Base-by-base conservation (phyloP, 2,797 vertebrate genomes). In the Trichosurus vulpecula region DNA sequence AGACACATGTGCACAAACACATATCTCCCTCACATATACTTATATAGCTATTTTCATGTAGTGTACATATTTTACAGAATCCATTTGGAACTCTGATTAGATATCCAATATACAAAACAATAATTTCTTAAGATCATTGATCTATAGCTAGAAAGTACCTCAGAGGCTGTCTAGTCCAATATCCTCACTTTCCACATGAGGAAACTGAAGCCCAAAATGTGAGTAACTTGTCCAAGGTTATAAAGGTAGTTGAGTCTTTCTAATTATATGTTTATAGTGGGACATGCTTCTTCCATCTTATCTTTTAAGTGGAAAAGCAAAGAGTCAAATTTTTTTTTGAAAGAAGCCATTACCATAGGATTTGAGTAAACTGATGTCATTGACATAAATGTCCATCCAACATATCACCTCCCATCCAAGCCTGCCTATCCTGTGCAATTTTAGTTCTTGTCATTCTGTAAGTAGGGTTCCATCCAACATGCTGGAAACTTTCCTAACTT, bases 21-120 rank as follows among this genome's bases (percentile, higher is more conserved):
- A 10, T 47, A 81, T 47, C 8, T 81, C 41, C 2, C 41, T 47
- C 22, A 47, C 19, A 25, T 81, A 47, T 61, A 61, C 12, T 12
- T 35, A 61, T 0, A 41, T 74, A 74, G 19, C 6, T 25, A 25
- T 74, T n/a, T 66, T 66, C 19, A 66, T n/a, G 35, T 19, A 19
- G 6, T 66, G 16, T 8, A 96, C 90, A 66, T 52, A 96, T 97
- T 97, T 98, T 95, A 96, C 29, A 91, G 96, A 96, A 96, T 66
- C 95, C 0, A 0, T 94, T 95, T 97, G 90, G 93, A 97, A 98
- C 95, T 87, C 41, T 87, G 89, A 97, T 97, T 94, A 96, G 94
- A 52, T 96, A 95, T 91, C 90, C 52, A 95, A 35, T 53, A 90
- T 54, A 16, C 90, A 90, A 54, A 22, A 41, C 4, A 41, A 19